Base-by-base conservation (phyloP, 1,140 invertebrate genomes). In the Drosophila sp. region DNA sequence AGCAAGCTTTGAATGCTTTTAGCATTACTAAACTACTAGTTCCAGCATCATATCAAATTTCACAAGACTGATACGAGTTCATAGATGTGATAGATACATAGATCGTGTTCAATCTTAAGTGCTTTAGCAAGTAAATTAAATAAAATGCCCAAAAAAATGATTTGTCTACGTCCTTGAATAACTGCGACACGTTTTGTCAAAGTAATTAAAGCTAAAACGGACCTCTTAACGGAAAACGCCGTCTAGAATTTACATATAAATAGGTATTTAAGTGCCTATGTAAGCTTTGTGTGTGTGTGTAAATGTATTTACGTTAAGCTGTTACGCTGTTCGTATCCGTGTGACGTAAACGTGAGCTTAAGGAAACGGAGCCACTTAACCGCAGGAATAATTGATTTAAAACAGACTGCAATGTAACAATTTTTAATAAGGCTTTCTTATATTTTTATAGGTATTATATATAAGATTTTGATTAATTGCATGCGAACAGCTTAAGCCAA, bases 1-100 rank as follows among this genome's bases (percentile, higher is more conserved):
- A 74, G 53, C 59, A 80, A 80, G 16, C 59, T 83, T 6, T 84
- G 76, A 27, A 36, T 38, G 6, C 21, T 38, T 9, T 43, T 45
- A 14, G 7, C 40, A 16, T 32, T 16, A 32, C n/a, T 16, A 18
- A 14, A 41, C 7, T 7, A 32, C 9, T 59, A 59, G 57, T 59
- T 48, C 29, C 41, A 46, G 34, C 4, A 38, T n/a, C 7, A 25
- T 41, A 61, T 25, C 5, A 7, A 7, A 54, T 38, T 46, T 38
- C 16, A 41, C 63, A 67, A 72, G 70, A 72, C 70, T 72, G 70
- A 67, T 51, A 29, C 41, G 16, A 25, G 25, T 46, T 36, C 8
- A 41, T 29, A 51, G 21, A 36, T 36, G 4, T 38, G 36, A 2
- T 29, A 18, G 6, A 25, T 16, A 7, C 18, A 9, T 51, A 51